These are phyloP conservation scores for Nothocercus nigrocapillus DNA, from an alignment of 2,113 vertebrate genomes.

Conservation along the genomic window DNA sequence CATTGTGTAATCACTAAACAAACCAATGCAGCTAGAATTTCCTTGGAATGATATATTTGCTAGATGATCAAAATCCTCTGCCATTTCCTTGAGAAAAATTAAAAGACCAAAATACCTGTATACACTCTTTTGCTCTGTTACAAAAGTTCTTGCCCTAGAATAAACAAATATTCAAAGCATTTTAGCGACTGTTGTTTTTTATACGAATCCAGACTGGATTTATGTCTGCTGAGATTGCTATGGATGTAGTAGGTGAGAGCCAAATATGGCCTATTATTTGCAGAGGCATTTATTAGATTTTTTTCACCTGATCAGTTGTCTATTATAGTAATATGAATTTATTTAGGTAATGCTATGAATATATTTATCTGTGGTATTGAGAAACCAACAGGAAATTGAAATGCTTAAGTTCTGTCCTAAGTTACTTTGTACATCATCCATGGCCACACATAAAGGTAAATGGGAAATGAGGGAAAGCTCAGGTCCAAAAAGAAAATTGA, in stretches of 20 bases:
- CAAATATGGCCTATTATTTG: neutral
- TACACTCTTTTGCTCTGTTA: neutral
- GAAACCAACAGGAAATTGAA: neutral
- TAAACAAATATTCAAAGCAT: neutral
- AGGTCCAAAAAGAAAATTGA: neutral
- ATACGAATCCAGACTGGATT: neutral
- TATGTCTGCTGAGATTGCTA: neutral
- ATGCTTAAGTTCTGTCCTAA: neutral
- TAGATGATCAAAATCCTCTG: conserved; percentile 12
- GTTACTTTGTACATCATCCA: neutral
- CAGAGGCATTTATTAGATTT: neutral
- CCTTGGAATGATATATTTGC: conserved; percentile 20
- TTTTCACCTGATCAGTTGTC: neutral
- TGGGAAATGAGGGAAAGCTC: neutral
- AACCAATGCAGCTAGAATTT: conserved; percentile 29
- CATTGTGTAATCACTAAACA: conserved; percentile 39
- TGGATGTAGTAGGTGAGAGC: neutral
- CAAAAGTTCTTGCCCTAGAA: conserved; percentile 23
- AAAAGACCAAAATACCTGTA: neutral
- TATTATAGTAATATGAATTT: neutral
- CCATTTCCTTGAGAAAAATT: conserved; percentile 65
- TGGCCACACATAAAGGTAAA: neutral
- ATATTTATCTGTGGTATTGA: neutral
- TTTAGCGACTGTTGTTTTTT: neutral
- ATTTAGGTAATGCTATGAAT: neutral